A percentile compares a stretch with the other conserved stretches of the same genome.
These are phyloP conservation scores for Xanthostigma xanthostigma DNA, from an alignment of 2,888 invertebrate genomes.

Conservation along the genomic window DNA sequence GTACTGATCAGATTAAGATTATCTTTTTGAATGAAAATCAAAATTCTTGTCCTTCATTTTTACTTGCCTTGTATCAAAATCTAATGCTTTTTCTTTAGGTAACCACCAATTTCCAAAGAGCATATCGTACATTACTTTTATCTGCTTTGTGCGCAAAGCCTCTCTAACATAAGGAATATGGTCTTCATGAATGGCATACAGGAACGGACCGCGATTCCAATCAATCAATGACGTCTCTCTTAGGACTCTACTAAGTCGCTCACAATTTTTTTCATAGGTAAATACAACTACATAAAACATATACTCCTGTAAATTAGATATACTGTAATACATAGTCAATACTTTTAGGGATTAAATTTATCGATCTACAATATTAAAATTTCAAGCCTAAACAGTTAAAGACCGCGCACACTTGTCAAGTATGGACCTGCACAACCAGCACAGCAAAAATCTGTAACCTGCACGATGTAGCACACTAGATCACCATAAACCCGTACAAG, in stretches of 20 bases:
- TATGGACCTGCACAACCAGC: too few relatives aligned
- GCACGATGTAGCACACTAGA: too few relatives aligned
- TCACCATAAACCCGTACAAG: too few relatives aligned
- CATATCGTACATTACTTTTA: neutral
- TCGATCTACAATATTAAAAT: too few relatives aligned
- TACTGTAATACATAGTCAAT: neutral
- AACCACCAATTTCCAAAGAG: neutral
- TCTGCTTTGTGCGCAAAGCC: neutral
- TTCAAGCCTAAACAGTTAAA: too few relatives aligned
- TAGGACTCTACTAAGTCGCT: neutral
- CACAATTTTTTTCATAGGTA: conserved; percentile 2
- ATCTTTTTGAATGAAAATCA: neutral
- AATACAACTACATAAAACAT: conserved; percentile 3
- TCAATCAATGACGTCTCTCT: conserved; percentile 4
- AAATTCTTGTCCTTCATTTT: too few relatives aligned
- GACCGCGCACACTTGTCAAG: too few relatives aligned
- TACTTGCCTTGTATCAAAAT: conserved; percentile 2
- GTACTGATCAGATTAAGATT: neutral
- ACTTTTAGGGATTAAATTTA: too few relatives aligned
- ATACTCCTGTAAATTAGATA: conserved; percentile 2
- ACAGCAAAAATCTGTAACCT: too few relatives aligned
- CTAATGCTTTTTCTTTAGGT: conserved; percentile 2
- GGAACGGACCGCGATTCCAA: conserved; percentile 4
- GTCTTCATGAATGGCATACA: conserved; percentile 4
- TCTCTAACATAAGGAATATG: conserved; percentile 1